These are phyloP conservation scores for Bubo scandiacus DNA, from an alignment of 2,113 vertebrate genomes.

Conservation along the genomic window DNA sequence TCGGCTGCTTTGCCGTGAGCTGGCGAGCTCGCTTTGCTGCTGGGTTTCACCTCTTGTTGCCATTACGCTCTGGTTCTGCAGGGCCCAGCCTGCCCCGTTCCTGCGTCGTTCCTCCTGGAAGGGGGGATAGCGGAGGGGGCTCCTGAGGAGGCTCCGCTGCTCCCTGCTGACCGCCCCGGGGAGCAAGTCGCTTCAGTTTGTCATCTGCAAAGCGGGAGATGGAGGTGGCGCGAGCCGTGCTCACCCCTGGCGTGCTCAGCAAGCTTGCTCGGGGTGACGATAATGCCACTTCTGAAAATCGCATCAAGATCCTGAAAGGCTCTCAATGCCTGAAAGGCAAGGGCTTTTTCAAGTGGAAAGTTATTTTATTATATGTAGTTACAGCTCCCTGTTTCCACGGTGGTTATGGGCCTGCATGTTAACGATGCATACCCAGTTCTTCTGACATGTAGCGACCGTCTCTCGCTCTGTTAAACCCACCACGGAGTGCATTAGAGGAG, in stretches of 20 bases:
- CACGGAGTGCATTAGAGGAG: accelerated
- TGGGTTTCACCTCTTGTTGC: background rate
- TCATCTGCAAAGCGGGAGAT: background rate
- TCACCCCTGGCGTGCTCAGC: background rate
- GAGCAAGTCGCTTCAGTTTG: background rate
- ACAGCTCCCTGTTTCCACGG: background rate
- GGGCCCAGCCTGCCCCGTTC: background rate
- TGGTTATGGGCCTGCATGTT: accelerated
- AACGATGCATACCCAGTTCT: accelerated
- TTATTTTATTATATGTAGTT: background rate
- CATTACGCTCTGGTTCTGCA: background rate
- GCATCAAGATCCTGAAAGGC: background rate
- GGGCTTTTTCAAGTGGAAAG: background rate
- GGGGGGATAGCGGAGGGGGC: accelerated
- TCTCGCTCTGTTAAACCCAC: background rate
- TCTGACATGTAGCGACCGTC: accelerated
- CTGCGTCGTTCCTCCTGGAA: background rate
- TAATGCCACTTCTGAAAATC: background rate
- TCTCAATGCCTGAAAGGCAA: background rate
- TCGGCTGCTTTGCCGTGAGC: background rate
- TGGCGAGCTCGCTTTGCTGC: background rate
- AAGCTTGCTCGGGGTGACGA: background rate
- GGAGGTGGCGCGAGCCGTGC: background rate
- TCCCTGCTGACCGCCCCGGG: background rate
- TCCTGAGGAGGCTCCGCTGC: background rate